A percentile compares a stretch with the other conserved stretches of the same genome.
phyloP scores from a whole-genome alignment of 2,113 vertebrate species.

The Ariopsis seemanni region DNA sequence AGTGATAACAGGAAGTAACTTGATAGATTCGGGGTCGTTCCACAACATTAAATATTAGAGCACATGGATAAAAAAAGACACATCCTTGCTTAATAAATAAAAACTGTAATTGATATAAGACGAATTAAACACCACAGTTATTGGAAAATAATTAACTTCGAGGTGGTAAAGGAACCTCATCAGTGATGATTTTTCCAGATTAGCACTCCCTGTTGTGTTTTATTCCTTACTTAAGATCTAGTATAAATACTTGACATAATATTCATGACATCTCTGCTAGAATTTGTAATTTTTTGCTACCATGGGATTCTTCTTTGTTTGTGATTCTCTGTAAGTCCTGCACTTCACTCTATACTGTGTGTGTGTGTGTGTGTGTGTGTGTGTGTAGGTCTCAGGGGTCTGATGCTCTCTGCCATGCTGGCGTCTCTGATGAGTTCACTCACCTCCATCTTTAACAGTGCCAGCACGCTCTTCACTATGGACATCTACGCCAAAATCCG shows the following conservation, averaged over 20 bases:
- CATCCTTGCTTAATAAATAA: neutral
- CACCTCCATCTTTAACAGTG: slow-evolving; percentile 96
- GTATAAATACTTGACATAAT: neutral
- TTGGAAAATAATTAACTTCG: neutral
- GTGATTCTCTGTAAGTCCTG: neutral
- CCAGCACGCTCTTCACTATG: slow-evolving; percentile 95
- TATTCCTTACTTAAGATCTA: neutral
- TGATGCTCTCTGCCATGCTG: slow-evolving; percentile 95
- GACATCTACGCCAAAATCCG: slow-evolving; percentile 92
- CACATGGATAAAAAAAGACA: neutral
- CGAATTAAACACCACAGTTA: too few relatives aligned
- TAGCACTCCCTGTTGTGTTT: neutral
- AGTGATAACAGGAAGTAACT: neutral
- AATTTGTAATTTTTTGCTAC: neutral
- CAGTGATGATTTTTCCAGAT: neutral
- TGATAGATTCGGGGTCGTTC: neutral
- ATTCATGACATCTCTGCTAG: neutral
- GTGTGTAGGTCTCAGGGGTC: slow-evolving; percentile 83
- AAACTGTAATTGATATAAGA: too few relatives aligned
- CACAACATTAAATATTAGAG: neutral
- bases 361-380: slow-evolving; percentile 37
- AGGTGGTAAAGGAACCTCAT: neutral
- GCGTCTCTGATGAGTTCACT: slow-evolving; percentile 97
- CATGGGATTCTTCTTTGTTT: neutral
- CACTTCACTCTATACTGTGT: neutral